Evolutionary conservation across 2,113 vertebrate genomes (phyloP).

Genomic region (Ramphastos sulfuratus): DNA sequence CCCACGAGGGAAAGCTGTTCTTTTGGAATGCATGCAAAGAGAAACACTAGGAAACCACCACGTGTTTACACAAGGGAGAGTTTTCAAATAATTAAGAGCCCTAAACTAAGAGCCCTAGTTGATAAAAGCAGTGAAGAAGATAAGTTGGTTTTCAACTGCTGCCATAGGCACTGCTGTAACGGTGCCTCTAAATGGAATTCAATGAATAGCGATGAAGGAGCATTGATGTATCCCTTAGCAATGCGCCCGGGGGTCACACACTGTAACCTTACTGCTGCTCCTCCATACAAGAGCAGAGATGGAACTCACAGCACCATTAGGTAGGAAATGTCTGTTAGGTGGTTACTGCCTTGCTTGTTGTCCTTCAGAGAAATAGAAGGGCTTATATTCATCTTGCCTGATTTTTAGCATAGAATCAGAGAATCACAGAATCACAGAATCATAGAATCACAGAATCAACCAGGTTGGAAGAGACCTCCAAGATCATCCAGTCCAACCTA

Average conservation of each 20-base stretch:
- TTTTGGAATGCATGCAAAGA: not conserved
- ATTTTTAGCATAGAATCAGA: not conserved
- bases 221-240: not conserved
- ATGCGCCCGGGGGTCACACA: not conserved
- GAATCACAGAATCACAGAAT: too few relatives aligned
- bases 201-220: not conserved
- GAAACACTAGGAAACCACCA: not conserved
- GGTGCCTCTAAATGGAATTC: fast-evolving
- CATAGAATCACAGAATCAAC: too few relatives aligned
- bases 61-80: not conserved
- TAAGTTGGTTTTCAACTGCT: not conserved
- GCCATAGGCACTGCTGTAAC: not conserved
- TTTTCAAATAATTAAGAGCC: not conserved
- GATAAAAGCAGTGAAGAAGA: not conserved
- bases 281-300: not conserved
- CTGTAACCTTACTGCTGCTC: too few relatives aligned
- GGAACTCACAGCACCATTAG: not conserved
- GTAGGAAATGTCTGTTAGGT: not conserved
- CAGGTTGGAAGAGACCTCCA: too few relatives aligned
- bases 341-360: not conserved
- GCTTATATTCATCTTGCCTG: not conserved
- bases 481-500: too few relatives aligned
- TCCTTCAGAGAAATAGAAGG: not conserved
- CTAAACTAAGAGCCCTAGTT: fast-evolving
- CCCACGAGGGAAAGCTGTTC: not conserved